A percentile compares a stretch with the other conserved stretches of the same genome.
Evolutionary conservation across 2,113 vertebrate species (phyloP).

Genomic region (Nyctereutes procyonoides): DNA sequence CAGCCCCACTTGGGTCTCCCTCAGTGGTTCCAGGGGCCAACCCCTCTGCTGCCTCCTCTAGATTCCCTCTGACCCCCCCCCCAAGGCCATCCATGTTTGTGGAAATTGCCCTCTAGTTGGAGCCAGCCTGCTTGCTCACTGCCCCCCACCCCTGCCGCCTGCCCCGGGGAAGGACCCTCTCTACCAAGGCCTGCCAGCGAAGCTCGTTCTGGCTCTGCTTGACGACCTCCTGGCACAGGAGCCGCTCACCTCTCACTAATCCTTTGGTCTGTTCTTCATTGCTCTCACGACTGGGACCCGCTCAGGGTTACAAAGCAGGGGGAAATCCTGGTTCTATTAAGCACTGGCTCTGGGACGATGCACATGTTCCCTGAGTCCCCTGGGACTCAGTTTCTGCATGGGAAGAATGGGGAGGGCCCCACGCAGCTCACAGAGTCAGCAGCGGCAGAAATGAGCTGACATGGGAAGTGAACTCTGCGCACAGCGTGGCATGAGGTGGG

Average conservation of each 20-base stretch:
- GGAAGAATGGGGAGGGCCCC: not conserved
- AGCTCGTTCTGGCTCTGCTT: not conserved
- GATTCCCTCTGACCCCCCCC: not conserved
- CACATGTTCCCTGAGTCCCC: not conserved
- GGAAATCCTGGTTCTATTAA: not conserved
- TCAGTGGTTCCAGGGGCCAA: not conserved
- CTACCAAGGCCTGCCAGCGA: not conserved
- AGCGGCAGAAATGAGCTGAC: rapidly evolving
- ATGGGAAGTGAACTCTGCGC: rapidly evolving
- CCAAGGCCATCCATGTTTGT: not conserved
- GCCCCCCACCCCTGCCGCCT: too few relatives aligned
- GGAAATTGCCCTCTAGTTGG: too few relatives aligned
- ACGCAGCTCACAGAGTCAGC: not conserved
- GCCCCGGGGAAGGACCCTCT: not conserved
- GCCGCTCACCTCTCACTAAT: not conserved
- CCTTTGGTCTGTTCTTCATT: not conserved
- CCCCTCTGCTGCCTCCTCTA: not conserved
- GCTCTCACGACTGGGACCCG: not conserved
- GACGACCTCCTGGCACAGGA: not conserved
- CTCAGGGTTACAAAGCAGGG: not conserved
- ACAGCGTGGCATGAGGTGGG: rapidly evolving
- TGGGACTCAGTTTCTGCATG: not conserved
- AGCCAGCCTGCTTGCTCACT: not conserved
- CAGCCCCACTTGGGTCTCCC: not conserved
- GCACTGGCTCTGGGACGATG: rapidly evolving